A percentile compares a stretch with the other conserved stretches of the same genome.
Evolutionary conservation across 2,797 vertebrate species (phyloP).

Genomic region (Cryptoprocta ferox): DNA sequence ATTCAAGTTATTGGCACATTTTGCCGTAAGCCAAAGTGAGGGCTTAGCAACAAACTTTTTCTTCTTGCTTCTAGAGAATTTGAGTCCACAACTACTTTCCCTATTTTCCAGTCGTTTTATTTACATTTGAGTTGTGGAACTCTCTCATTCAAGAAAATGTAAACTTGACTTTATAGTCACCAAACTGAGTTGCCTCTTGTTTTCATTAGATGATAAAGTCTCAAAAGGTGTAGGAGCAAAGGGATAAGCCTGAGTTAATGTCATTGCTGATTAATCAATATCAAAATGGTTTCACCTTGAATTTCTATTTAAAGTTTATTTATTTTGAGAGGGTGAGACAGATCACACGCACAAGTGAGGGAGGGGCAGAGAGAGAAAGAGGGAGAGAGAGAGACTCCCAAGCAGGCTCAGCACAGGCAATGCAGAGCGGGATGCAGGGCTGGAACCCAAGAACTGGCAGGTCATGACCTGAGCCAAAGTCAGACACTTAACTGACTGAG

Average conservation of each 20-base stretch:
- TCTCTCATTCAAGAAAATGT: neutral
- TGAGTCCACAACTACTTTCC: neutral
- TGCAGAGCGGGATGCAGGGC: too few relatives aligned
- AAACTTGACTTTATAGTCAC: constrained; percentile 7
- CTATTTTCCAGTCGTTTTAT: neutral
- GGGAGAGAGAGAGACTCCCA: too few relatives aligned
- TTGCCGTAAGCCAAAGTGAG: constrained; percentile 26
- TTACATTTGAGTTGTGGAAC: neutral
- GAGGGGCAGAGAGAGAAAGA: too few relatives aligned
- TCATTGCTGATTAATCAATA: neutral
- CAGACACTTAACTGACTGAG: too few relatives aligned
- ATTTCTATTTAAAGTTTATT: neutral
- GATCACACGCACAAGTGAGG: too few relatives aligned
- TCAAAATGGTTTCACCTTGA: neutral
- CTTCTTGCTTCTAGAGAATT: neutral
- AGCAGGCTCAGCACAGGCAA: too few relatives aligned
- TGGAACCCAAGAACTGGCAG: too few relatives aligned
- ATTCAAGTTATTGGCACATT: constrained; percentile 68
- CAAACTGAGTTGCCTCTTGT: constrained; percentile 13
- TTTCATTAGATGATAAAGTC: neutral
- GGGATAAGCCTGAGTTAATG: neutral
- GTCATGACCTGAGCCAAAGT: too few relatives aligned
- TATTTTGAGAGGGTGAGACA: too few relatives aligned
- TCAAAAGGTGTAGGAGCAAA: neutral
- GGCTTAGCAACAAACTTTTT: neutral